A percentile compares a stretch with the other conserved stretches of the same genome.
Evolutionary conservation across 2,113 vertebrate species (phyloP).

Genomic region (Nipponia nippon): DNA sequence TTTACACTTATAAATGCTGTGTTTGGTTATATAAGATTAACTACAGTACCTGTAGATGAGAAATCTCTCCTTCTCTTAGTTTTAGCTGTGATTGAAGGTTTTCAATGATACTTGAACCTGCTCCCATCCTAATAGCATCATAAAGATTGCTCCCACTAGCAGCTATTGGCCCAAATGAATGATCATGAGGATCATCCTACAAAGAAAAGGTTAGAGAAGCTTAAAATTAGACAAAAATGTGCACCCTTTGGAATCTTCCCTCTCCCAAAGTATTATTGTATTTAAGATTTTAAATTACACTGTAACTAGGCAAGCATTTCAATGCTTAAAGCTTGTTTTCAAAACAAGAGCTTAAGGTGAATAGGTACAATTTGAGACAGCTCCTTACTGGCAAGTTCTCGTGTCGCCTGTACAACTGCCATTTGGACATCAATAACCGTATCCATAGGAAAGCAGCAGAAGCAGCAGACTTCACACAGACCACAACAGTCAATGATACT

Average conservation of each 20-base stretch:
- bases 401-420: neutral
- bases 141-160: conserved; percentile 88
- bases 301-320: neutral
- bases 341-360: neutral
- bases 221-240: neutral
- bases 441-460: neutral
- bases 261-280: neutral
- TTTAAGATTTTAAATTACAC: neutral
- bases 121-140: conserved; percentile 89
- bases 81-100: conserved; percentile 97
- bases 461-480: neutral
- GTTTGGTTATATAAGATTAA: neutral
- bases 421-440: neutral
- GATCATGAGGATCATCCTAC: conserved; percentile 89
- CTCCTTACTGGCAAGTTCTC: neutral
- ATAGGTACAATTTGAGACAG: neutral
- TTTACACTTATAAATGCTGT: neutral
- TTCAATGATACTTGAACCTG: conserved; percentile 94
- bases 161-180: conserved; percentile 80
- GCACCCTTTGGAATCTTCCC: neutral
- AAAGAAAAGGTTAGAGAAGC: neutral
- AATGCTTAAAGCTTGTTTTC: neutral
- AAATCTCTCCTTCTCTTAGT: conserved; percentile 91
- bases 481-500: neutral
- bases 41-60: conserved; percentile 88